Base-by-base conservation (phyloP, 2,113 vertebrate genomes). In the Sapayoa aenigma region DNA sequence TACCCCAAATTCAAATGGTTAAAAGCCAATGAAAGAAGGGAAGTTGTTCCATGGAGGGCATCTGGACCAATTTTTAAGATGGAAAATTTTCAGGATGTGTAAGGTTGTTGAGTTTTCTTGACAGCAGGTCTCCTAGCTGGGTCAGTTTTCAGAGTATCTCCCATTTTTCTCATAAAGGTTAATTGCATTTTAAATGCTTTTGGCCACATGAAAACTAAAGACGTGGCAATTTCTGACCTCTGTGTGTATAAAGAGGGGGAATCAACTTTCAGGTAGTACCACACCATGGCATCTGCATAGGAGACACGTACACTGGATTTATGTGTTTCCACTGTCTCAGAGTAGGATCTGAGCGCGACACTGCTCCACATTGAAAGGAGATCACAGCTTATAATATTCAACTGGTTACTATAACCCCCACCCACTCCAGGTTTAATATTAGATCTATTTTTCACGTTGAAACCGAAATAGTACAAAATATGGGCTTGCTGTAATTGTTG, bases 401-500 rank as follows among this genome's bases (percentile, higher is more conserved):
- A 67, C 94, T 90, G 58, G 96, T 94, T 95, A 73, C 96, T 83
- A n/a, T 53, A 93, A 88, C 90, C 90, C 94, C 87, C 94, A 93
- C 94, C 97, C 92, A 88, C 79, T 60, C 76, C 91, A 85, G 91
- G 96, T 97, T 98, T 97, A 97, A 96, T 97, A 97, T 98, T 95
- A 93, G 95, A 95, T 97, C 97, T 91, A 97, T 98, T 98, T 97
- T 97, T 98, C 97, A 97, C 90, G 1, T 90, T 88, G 87, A 96
- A 98, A 97, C 97, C 82, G 83, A 98, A 98, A 98, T 97, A 96
- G 97, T 96, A 95, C 97, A 97, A 98, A 98, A 98, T 98, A 98
- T 98, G 97, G 97, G 96, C 94, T 97, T 97, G 97, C 97, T 98
- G 98, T 98, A 98, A 98, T 98, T 98, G 98, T 98, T 98, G 98